Evolutionary conservation across 2,797 vertebrate species (phyloP).

Genomic region (Sparus aurata): DNA sequence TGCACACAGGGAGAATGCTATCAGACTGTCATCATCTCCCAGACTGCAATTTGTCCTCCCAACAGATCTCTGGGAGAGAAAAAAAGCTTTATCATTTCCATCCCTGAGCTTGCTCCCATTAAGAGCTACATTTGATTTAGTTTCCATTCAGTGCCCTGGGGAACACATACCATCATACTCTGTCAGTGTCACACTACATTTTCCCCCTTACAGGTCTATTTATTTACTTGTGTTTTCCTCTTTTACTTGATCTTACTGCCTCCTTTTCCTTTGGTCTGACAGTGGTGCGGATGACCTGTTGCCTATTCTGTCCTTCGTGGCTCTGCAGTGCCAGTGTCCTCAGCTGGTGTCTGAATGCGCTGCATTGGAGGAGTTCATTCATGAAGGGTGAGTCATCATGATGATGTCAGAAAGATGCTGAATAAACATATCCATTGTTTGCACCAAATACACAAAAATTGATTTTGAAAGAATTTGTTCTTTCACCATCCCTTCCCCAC

Average conservation of each 20-base stretch:
- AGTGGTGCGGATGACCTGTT: conserved; percentile 95
- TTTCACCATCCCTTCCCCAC: neutral
- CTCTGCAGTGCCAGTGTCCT: conserved; percentile 89
- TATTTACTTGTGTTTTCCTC: conserved; percentile 49
- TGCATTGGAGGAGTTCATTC: conserved; percentile 96
- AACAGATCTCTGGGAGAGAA: conserved; percentile 46
- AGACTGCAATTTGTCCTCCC: conserved; percentile 68
- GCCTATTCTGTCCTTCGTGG: conserved; percentile 95
- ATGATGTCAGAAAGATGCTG: neutral
- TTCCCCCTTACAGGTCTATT: conserved; percentile 1
- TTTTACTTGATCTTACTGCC: neutral
- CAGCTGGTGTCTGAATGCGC: conserved; percentile 95
- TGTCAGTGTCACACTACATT: conserved; percentile 25
- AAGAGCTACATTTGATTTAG: conserved; percentile 42
- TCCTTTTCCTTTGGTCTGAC: conserved; percentile 24
- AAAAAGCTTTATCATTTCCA: conserved; percentile 64
- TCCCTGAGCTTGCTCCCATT: conserved; percentile 57
- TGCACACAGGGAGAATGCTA: conserved; percentile 72
- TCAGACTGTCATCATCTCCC: conserved; percentile 69
- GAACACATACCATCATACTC: conserved; percentile 27
- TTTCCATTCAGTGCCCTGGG: conserved; percentile 40
- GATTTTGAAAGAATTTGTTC: neutral
- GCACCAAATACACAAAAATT: neutral
- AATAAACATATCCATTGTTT: neutral
- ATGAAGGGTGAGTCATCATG: conserved; percentile 89